These are phyloP conservation scores for Gila orcuttii DNA, from an alignment of 2,113 vertebrate genomes.

Conservation along the genomic window DNA sequence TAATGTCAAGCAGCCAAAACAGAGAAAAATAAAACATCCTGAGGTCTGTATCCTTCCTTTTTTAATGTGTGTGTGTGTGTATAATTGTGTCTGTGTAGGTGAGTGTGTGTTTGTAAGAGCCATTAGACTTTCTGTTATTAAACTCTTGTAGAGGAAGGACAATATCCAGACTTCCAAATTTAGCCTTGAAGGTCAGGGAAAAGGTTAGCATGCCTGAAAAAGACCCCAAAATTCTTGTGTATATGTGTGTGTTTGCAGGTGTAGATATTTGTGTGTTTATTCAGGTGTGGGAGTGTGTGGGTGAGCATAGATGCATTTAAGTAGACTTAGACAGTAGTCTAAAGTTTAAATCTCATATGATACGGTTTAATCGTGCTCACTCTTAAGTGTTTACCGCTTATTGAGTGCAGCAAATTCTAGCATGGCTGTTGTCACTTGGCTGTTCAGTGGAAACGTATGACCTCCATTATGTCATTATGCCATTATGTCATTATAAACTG, in stretches of 20 bases:
- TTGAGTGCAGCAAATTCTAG: conserved; percentile 18
- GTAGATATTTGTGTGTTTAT: conserved; percentile 25
- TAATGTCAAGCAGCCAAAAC: conserved; percentile 1
- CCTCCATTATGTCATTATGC: conserved; percentile 38
- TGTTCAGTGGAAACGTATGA: conserved; percentile 33
- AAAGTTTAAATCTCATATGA: background rate
- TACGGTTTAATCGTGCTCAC: background rate
- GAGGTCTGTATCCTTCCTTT: conserved; percentile 14
- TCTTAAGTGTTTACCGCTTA: conserved; percentile 21
- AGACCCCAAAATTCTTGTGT: background rate
- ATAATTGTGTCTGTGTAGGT: background rate
- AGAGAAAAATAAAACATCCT: conserved; percentile 33
- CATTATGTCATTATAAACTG: conserved; percentile 42
- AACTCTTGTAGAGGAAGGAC: conserved; percentile 31
- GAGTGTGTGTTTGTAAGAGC: conserved; percentile 9
- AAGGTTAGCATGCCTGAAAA: conserved; percentile 38
- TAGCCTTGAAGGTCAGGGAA: conserved; percentile 45
- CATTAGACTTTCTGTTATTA: conserved; percentile 38
- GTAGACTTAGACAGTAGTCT: conserved; percentile 9
- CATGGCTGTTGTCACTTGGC: conserved; percentile 33
- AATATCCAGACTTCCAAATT: conserved; percentile 41
- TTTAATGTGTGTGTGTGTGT: background rate
- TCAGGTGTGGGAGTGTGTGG: conserved; percentile 14
- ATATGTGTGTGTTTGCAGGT: conserved; percentile 23
- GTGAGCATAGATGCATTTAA: conserved; percentile 7